Conservation (phyloP, 2,113 vertebrate species). For the Cyanoramphus novaezelandiae region DNA sequence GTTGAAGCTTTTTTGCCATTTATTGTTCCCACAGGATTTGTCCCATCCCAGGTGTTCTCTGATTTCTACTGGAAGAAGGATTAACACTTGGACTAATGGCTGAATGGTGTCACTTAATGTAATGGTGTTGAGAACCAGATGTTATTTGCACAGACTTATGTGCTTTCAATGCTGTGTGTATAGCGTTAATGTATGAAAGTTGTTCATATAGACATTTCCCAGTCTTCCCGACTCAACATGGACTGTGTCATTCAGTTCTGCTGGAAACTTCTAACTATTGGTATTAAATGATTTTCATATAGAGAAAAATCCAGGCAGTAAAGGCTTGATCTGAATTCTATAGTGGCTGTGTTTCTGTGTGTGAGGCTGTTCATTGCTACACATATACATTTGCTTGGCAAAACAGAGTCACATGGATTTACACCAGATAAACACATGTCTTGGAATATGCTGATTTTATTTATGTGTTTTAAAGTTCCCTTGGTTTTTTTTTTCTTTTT, state of each 20-base stretch:
- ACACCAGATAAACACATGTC: neutral
- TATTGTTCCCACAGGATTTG: neutral
- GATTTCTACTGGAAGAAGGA: conserved; percentile 4
- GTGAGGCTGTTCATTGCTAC: neutral
- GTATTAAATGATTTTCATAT: neutral
- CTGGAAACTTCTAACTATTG: neutral
- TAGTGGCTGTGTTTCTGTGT: neutral
- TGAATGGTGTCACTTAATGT: neutral
- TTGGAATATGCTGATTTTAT: neutral
- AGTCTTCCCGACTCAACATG: neutral
- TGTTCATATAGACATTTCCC: neutral
- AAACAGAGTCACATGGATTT: neutral
- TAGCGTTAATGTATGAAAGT: neutral
- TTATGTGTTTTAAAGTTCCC: neutral
- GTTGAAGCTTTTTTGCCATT: neutral
- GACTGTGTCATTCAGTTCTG: neutral
- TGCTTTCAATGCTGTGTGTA: neutral
- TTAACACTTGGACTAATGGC: neutral
- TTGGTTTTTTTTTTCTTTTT: neutral
- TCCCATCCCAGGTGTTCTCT: neutral
- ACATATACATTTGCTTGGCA: neutral
- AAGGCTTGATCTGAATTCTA: neutral
- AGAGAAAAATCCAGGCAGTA: neutral
- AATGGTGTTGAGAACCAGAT: conserved; percentile 11
- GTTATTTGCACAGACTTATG: neutral